Conservation (phyloP, 2,113 vertebrate species). For the Ctenomys sociabilis region DNA sequence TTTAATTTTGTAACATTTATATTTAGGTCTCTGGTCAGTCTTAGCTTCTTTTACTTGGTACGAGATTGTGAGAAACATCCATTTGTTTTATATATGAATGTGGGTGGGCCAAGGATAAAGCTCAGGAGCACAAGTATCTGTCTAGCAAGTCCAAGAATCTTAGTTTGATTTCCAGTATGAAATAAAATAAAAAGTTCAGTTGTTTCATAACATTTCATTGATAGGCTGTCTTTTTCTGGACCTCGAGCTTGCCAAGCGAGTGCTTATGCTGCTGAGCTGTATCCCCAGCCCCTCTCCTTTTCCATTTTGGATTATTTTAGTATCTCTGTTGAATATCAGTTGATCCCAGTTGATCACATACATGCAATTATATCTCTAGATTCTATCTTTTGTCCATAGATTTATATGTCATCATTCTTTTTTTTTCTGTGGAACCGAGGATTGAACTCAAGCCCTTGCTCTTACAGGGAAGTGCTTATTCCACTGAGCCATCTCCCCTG, state of each 20-base stretch:
- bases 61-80: neutral
- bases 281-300: no score
- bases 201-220: neutral
- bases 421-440: no score
- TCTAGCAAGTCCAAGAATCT: no score
- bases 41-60: neutral
- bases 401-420: neutral
- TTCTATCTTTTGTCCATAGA: neutral
- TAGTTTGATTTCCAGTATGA: no score
- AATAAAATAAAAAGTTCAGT: no score
- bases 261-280: no score
- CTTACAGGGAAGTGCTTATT: no score
- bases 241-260: no score
- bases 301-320: neutral
- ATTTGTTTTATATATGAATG: neutral
- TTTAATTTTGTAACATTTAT: neutral
- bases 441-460: no score
- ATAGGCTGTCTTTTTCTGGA: neutral
- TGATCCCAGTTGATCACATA: neutral
- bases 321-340: neutral
- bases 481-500: no score
- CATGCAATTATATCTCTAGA: neutral
- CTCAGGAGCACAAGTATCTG: no score
- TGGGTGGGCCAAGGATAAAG: no score
- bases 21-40: neutral